Conservation (phyloP, 2,797 vertebrate genomes). For the Ataeniobius toweri region DNA sequence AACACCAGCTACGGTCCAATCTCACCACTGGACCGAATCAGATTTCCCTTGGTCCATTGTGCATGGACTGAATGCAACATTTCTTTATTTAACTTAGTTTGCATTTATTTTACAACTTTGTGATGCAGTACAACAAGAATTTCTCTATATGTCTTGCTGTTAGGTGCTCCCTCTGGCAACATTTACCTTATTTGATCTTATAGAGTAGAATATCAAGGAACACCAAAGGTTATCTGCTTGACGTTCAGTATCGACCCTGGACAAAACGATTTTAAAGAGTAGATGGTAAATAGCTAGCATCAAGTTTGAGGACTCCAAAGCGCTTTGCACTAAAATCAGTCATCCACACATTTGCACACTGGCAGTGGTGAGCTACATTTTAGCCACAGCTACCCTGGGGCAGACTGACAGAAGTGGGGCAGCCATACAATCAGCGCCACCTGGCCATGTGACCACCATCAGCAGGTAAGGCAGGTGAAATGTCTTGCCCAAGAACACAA, state of each 20-base stretch:
- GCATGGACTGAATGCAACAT: constrained; percentile 75
- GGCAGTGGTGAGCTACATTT: no score
- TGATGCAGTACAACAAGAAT: constrained; percentile 19
- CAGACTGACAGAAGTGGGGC: no score
- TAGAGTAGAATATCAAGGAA: neutral
- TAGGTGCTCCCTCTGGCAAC: neutral
- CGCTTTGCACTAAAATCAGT: no score
- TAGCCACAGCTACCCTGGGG: no score
- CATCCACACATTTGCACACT: no score
- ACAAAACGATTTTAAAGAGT: no score
- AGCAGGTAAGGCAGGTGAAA: no score
- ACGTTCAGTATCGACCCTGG: neutral
- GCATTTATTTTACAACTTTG: constrained; percentile 56
- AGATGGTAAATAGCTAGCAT: no score
- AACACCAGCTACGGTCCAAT: constrained; percentile 74
- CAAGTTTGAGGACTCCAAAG: no score
- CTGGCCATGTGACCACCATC: no score
- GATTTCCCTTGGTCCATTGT: constrained; percentile 76
- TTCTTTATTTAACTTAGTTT: constrained; percentile 57
- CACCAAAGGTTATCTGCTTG: neutral
- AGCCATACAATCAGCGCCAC: no score
- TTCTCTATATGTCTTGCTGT: neutral
- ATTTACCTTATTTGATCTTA: neutral
- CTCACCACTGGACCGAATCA: constrained; percentile 71
- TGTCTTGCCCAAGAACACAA: no score